Percentiles rank a stretch among this genome's conserved stretches.
Evolutionary conservation across 23 tunicate genomes (phyloP).

Genomic region (Halocynthia roretzi): DNA sequence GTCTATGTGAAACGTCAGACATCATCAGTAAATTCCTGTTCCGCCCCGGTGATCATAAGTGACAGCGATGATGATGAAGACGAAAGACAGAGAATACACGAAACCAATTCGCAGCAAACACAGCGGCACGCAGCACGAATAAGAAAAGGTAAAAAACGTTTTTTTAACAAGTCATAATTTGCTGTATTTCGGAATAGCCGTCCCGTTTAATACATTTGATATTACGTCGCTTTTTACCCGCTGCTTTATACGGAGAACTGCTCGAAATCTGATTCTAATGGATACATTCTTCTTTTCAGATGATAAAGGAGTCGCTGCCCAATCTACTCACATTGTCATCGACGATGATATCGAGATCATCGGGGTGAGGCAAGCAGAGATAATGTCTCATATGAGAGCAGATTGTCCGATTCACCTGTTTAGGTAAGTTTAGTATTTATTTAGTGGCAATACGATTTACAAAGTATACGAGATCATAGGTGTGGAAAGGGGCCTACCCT

Average conservation of each 20-base stretch:
- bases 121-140: too few species aligned
- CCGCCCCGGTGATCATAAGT: slow-evolving; percentile 20
- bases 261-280: too few species aligned
- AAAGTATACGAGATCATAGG: too few species aligned
- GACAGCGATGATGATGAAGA: slow-evolving; percentile 24
- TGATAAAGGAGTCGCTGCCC: background rate
- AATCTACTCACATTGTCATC: too few species aligned
- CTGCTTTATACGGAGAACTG: too few species aligned
- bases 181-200: background rate
- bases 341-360: slow-evolving; percentile 80
- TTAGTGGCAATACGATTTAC: too few species aligned
- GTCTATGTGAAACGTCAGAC: slow-evolving; percentile 30
- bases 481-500: too few species aligned
- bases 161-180: background rate
- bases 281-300: too few species aligned
- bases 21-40: slow-evolving; percentile 16
- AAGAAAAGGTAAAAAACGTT: too few species aligned
- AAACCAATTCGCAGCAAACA: too few species aligned
- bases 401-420: slow-evolving; percentile 72
- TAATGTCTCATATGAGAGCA: slow-evolving; percentile 70
- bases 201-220: background rate
- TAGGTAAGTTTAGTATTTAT: slow-evolving; percentile 65
- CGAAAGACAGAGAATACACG: background rate
- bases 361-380: slow-evolving; percentile 63
- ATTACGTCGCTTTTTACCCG: background rate